Conservation (phyloP, 2,797 vertebrate genomes). For the Buphagus erythrorhynchus region DNA sequence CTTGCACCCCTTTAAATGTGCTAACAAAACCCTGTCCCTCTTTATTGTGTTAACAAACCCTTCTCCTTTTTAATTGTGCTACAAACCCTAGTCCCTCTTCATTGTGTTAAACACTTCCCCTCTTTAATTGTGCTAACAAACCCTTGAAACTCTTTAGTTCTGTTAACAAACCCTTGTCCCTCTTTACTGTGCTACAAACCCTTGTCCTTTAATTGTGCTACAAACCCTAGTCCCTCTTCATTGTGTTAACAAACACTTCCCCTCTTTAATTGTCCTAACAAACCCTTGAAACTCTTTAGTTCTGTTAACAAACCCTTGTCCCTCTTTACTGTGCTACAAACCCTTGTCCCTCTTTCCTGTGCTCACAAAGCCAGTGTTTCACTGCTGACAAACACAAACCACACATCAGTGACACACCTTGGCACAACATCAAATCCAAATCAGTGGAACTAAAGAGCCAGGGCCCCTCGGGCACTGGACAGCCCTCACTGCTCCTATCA, state of each 20-base stretch:
- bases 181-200: background rate
- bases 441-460: background rate
- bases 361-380: background rate
- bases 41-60: background rate
- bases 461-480: background rate
- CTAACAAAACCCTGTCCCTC: no score
- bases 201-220: no score
- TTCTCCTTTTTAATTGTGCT: no score
- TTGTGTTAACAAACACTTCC: background rate
- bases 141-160: background rate
- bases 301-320: background rate
- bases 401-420: background rate
- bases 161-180: background rate
- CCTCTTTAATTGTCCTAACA: background rate
- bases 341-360: background rate
- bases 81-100: background rate
- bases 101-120: no score
- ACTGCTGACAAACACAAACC: background rate
- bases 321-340: background rate
- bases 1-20: no score
- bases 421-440: background rate
- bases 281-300: background rate
- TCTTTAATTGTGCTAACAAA: background rate
- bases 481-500: background rate
- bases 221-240: background rate